Evolutionary conservation across 2,888 invertebrate genomes (phyloP).

Genomic region (Clusia tigrina): DNA sequence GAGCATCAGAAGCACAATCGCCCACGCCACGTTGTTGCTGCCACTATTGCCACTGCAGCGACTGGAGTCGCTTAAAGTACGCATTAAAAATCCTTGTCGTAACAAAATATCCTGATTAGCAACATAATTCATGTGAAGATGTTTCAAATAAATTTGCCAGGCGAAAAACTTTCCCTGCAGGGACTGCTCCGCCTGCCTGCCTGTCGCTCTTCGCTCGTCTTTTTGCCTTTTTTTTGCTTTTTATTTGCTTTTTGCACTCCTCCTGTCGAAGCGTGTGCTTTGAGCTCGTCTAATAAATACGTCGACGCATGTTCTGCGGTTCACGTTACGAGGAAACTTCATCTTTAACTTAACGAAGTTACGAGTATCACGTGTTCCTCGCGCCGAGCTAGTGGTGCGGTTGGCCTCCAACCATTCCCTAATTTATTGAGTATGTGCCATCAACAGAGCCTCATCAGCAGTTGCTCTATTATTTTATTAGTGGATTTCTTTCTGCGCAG

Average conservation of each 20-base stretch:
- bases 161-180: slow-evolving; percentile 22
- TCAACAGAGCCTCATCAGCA: slow-evolving; percentile 13
- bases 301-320: slow-evolving; percentile 17
- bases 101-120: slow-evolving; percentile 40
- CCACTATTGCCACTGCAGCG: not conserved
- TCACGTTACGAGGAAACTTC: slow-evolving; percentile 25
- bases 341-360: slow-evolving; percentile 21
- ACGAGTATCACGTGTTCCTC: not conserved
- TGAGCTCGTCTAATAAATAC: not conserved
- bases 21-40: not conserved
- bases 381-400: not conserved
- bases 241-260: not conserved
- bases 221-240: not conserved
- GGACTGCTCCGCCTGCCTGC: slow-evolving; percentile 1
- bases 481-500: not conserved
- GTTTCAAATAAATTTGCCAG: slow-evolving; percentile 30
- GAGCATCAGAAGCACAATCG: not conserved
- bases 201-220: not conserved
- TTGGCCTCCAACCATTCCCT: not conserved
- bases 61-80: slow-evolving; percentile 9
- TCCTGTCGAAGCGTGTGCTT: slow-evolving; percentile 14
- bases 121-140: slow-evolving; percentile 34
- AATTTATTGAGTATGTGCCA: slow-evolving; percentile 22
- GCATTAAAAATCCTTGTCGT: slow-evolving; percentile 37
- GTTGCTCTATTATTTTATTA: slow-evolving; percentile 16